phyloP scores from a whole-genome alignment of 2,888 invertebrate genomes.

The Lomographa bimaculata region DNA sequence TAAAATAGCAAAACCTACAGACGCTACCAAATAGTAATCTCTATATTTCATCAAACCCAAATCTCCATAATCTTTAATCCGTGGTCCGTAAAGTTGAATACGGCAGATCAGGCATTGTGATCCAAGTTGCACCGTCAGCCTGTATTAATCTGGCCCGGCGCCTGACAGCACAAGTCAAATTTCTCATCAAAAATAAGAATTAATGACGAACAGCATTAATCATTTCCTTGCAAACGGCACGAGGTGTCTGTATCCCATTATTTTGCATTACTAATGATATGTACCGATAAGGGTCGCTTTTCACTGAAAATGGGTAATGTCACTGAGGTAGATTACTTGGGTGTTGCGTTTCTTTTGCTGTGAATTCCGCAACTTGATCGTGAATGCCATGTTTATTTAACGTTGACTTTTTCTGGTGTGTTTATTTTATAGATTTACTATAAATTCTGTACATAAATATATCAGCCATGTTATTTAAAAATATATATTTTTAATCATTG shows the following conservation, averaged over 20 bases:
- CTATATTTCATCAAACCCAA: no score
- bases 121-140: slow-evolving; percentile 79
- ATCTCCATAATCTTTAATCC: no score
- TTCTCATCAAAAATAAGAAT: slow-evolving; percentile 84
- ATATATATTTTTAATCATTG: no score
- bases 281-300: slow-evolving; percentile 76
- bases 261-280: slow-evolving; percentile 84
- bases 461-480: no score
- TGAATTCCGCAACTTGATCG: slow-evolving; percentile 1
- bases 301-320: slow-evolving; percentile 63
- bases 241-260: slow-evolving; percentile 83
- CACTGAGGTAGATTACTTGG: slow-evolving; percentile 60
- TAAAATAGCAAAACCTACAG: no score
- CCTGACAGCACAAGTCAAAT: slow-evolving; percentile 81
- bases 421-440: no score
- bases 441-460: no score
- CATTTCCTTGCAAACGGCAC: slow-evolving; percentile 81
- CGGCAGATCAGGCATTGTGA: slow-evolving; percentile 50
- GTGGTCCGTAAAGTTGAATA: slow-evolving; percentile 31
- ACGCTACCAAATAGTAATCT: no score
- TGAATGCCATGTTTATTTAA: not conserved
- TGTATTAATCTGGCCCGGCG: slow-evolving; percentile 80
- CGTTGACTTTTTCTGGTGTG: no score
- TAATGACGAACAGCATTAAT: slow-evolving; percentile 82
- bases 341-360: slow-evolving; percentile 34